These are phyloP conservation scores for Apodemus speciosus DNA, from an alignment of 2,113 vertebrate species.

Conservation along the genomic window DNA sequence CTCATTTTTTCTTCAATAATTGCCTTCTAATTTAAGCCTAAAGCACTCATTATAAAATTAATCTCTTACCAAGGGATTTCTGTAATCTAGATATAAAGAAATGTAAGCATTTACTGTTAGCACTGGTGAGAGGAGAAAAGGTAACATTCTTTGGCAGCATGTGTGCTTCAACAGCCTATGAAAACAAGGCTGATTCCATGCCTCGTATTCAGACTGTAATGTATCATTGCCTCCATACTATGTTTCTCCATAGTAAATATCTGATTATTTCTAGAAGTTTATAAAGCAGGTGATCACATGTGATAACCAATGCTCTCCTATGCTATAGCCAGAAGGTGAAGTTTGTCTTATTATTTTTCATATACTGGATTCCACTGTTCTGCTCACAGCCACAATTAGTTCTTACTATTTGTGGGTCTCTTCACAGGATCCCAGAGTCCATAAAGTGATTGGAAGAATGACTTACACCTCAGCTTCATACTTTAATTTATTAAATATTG, in stretches of 20 bases:
- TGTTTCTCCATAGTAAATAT: slow-evolving; percentile 25
- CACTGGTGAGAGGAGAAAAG: slow-evolving; percentile 19
- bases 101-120: slow-evolving; percentile 72
- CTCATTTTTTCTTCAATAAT: slow-evolving; percentile 43
- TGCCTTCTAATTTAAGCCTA: slow-evolving; percentile 27
- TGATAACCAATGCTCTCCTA: neutral
- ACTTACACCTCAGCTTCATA: neutral
- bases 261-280: slow-evolving; percentile 41
- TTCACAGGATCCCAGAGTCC: neutral
- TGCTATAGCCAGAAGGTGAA: neutral
- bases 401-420: neutral
- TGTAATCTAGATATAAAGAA: slow-evolving; percentile 9
- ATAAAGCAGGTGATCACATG: neutral
- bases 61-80: slow-evolving; percentile 39
- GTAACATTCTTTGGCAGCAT: neutral
- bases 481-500: neutral
- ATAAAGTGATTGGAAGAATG: neutral
- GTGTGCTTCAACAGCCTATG: neutral
- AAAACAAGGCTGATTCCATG: slow-evolving; percentile 33
- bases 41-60: slow-evolving; percentile 10
- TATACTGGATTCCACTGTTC: neutral
- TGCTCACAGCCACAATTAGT: neutral
- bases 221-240: slow-evolving; percentile 4
- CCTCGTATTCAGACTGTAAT: neutral
- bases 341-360: neutral